Evolutionary conservation across 92 coral and sea anemone species (phyloP).

Genomic region (Actinostola sp.): DNA sequence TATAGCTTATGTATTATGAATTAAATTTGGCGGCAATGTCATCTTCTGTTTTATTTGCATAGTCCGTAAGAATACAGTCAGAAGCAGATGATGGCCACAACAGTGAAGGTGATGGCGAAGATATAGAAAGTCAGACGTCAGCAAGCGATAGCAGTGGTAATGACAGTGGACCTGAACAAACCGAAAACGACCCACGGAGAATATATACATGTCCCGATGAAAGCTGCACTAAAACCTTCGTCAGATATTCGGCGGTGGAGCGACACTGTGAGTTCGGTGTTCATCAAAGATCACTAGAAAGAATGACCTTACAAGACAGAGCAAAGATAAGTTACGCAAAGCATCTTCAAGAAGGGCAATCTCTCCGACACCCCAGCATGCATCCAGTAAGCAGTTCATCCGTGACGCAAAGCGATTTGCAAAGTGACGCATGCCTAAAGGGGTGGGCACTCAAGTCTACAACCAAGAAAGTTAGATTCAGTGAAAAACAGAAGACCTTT

Average conservation of each 20-base stretch:
- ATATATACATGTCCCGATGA: constrained; percentile 50
- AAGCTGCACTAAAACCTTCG: constrained; percentile 44
- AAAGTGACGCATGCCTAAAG: constrained; percentile 16
- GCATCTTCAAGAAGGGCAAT: constrained; percentile 53
- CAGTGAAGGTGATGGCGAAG: no score
- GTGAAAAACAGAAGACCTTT: constrained; percentile 27
- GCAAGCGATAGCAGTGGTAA: not conserved
- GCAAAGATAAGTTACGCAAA: constrained; percentile 44
- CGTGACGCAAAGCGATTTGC: no score
- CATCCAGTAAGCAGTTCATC: not conserved
- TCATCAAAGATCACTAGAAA: constrained; percentile 44
- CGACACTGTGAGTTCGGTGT: constrained; percentile 45
- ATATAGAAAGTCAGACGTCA: not conserved
- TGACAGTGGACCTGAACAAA: not conserved
- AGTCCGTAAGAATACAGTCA: no score
- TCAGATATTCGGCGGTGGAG: constrained; percentile 57
- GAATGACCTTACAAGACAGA: constrained; percentile 54
- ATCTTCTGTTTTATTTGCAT: no score
- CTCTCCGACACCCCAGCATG: constrained; percentile 3
- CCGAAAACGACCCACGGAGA: not conserved
- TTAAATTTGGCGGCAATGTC: no score
- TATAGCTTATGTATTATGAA: no score
- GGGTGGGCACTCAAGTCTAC: constrained; percentile 58
- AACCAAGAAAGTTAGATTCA: constrained; percentile 24
- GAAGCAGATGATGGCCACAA: no score